A percentile compares a stretch with the other conserved stretches of the same genome.
Conservation (phyloP, 2,888 invertebrate species). For the Caenorhabditis zanzibari region DNA sequence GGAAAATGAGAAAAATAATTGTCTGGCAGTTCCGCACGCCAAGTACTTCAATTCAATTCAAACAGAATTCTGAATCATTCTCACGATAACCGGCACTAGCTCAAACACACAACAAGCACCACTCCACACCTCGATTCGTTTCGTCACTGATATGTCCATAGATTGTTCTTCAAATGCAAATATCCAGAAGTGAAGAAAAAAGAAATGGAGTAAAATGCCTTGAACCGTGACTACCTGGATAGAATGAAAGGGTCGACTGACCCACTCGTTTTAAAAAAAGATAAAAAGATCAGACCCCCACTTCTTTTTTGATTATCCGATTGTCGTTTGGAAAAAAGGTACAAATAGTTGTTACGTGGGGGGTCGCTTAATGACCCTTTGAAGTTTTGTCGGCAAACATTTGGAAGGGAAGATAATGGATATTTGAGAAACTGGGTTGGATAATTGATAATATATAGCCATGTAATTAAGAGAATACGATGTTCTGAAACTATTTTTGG, state of each 20-base stretch:
- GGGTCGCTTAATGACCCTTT: conserved; percentile 44
- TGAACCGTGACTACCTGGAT: neutral
- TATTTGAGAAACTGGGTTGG: conserved; percentile 12
- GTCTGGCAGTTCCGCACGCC: conserved; percentile 18
- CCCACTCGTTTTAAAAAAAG: neutral
- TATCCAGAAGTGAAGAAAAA: neutral
- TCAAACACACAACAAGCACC: conserved; percentile 44
- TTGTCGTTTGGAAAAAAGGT: conserved; percentile 46
- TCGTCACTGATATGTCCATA: conserved; percentile 57
- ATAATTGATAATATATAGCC: conserved; percentile 42
- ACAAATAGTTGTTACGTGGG: conserved; percentile 34
- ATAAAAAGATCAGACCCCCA: conserved; percentile 13
- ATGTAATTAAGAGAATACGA: neutral
- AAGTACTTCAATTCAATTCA: conserved; percentile 59
- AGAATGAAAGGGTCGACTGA: conserved; percentile 2
- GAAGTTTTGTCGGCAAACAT: conserved; percentile 57
- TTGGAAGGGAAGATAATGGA: conserved; percentile 13
- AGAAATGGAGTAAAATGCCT: neutral
- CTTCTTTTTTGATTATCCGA: conserved; percentile 37
- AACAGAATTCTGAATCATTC: conserved; percentile 64
- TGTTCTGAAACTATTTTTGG: neutral
- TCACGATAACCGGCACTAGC: conserved; percentile 64
- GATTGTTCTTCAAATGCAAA: conserved; percentile 36
- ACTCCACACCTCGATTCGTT: conserved; percentile 45
- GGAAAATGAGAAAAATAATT: conserved; percentile 7